Evolutionary conservation across 2,888 invertebrate genomes (phyloP).

Genomic region (Cinara cedri): DNA sequence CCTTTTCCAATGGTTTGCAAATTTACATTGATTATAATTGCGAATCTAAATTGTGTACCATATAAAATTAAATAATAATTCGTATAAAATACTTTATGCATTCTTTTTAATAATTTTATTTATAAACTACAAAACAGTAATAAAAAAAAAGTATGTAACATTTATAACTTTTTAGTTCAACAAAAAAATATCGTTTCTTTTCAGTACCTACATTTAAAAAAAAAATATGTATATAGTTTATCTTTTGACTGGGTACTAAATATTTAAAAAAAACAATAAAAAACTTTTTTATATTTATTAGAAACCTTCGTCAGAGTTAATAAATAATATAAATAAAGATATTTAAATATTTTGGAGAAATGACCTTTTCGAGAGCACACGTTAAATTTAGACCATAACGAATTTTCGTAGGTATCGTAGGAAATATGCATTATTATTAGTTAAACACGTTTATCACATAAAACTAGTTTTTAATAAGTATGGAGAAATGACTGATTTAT

Average conservation of each 20-base stretch:
- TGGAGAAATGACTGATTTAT: too few species aligned
- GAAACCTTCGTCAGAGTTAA: background rate
- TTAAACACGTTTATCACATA: too few species aligned
- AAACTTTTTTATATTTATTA: background rate
- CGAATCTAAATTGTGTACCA: background rate
- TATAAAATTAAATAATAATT: background rate
- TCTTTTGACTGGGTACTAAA: background rate
- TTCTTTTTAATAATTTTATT: background rate
- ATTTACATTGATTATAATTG: background rate
- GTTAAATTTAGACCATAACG: too few species aligned
- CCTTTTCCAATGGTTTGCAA: slow-evolving; percentile 14
- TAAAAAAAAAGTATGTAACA: background rate
- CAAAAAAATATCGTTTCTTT: too few species aligned
- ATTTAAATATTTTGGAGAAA: too few species aligned
- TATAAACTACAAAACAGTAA: background rate
- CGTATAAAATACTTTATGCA: background rate
- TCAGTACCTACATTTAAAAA: background rate
- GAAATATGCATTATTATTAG: too few species aligned
- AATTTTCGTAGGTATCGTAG: too few species aligned
- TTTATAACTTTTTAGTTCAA: too few species aligned
- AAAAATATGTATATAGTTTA: background rate
- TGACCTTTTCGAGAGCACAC: too few species aligned
- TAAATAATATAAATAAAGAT: too few species aligned
- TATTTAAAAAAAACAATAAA: background rate
- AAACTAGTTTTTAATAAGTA: too few species aligned